A percentile compares a stretch with the other conserved stretches of the same genome.
phyloP scores from a whole-genome alignment of 2,797 vertebrate species.

The Microchirus variegatus region DNA sequence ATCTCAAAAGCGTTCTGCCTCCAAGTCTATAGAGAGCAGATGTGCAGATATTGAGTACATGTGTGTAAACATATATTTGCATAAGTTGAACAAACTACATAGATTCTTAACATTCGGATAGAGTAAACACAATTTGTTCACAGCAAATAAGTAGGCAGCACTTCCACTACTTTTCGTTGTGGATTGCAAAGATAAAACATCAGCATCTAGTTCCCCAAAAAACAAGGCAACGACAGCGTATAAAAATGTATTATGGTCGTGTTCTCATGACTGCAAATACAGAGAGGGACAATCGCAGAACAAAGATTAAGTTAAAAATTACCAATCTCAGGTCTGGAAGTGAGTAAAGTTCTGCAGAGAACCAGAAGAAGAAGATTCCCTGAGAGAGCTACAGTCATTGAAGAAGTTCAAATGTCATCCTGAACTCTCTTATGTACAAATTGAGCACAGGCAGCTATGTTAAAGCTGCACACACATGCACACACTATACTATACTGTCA shows the following conservation, averaged over 20 bases:
- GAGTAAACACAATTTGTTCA: too few species aligned
- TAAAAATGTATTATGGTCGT: too few species aligned
- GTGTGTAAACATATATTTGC: background rate
- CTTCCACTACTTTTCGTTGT: too few species aligned
- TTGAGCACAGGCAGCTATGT: slow-evolving; percentile 45
- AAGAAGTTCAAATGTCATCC: slow-evolving; percentile 29
- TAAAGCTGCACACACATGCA: slow-evolving; percentile 30
- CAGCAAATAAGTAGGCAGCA: too few species aligned
- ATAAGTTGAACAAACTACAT: background rate
- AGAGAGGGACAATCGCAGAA: too few species aligned
- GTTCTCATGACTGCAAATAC: too few species aligned
- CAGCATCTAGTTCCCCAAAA: too few species aligned
- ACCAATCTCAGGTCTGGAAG: too few species aligned
- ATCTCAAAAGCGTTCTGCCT: background rate
- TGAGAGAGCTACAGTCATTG: background rate
- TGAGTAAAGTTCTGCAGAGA: background rate
- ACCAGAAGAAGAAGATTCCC: background rate
- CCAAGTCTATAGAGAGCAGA: background rate
- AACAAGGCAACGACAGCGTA: too few species aligned
- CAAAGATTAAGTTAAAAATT: too few species aligned
- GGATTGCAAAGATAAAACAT: too few species aligned
- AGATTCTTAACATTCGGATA: too few species aligned
- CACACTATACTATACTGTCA: slow-evolving; percentile 19
- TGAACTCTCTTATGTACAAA: slow-evolving; percentile 67
- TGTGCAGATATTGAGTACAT: background rate